Evolutionary conservation across 2,113 vertebrate genomes (phyloP).

Genomic region (Corydoras maculifer): DNA sequence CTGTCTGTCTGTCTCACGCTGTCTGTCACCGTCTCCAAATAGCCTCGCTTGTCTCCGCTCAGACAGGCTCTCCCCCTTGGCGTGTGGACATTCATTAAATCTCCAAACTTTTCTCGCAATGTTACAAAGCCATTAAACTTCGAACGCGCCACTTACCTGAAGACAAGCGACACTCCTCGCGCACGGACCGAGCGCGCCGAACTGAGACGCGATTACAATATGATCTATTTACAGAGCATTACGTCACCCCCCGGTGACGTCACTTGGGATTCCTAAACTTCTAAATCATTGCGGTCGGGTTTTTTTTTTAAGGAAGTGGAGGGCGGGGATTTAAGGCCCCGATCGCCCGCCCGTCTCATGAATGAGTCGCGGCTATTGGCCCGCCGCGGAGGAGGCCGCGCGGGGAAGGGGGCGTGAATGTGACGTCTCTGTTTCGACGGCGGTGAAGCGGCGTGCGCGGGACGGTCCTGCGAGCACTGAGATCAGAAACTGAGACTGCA

Average conservation of each 20-base stretch:
- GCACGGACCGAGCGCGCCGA: conserved; percentile 92
- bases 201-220: conserved; percentile 97
- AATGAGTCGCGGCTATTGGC: conserved; percentile 41
- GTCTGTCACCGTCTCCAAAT: conserved; percentile 35
- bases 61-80: too few relatives aligned
- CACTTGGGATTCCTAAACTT: conserved; percentile 99
- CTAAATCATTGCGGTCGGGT: conserved; percentile 93
- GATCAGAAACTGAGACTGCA: too few relatives aligned
- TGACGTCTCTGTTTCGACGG: conserved; percentile 22
- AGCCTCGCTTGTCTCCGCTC: too few relatives aligned
- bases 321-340: conserved; percentile 35
- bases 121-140: too few relatives aligned
- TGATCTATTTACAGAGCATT: conserved; percentile 99
- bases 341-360: conserved; percentile 35
- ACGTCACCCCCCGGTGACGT: conserved; percentile 97
- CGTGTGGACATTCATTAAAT: too few relatives aligned
- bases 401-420: background rate
- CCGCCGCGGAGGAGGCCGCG: background rate
- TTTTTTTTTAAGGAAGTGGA: conserved; percentile 50
- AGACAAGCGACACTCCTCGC: conserved; percentile 71
- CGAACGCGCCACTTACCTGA: conserved; percentile 67
- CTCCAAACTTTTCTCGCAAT: too few relatives aligned
- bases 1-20: conserved; percentile 29
- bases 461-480: conserved; percentile 32
- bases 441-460: conserved; percentile 32